Percentiles rank a stretch among this genome's conserved stretches.
Evolutionary conservation across 1,140 invertebrate species (phyloP).

Genomic region (Anastatus disparis): DNA sequence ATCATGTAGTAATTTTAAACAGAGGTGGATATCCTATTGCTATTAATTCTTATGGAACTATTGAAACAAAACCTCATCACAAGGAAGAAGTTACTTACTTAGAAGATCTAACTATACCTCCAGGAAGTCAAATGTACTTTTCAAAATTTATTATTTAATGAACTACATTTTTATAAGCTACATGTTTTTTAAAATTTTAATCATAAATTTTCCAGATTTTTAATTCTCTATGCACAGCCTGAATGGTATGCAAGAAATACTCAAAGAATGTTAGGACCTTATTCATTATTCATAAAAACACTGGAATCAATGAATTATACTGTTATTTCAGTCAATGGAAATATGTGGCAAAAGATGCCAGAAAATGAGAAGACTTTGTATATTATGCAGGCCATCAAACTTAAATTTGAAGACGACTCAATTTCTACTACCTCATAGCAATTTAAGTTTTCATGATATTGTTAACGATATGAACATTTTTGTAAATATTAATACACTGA

Average conservation of each 20-base stretch:
- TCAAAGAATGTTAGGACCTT: conserved; percentile 51
- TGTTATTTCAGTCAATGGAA: conserved; percentile 58
- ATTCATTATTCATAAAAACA: conserved; percentile 55
- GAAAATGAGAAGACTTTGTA: conserved; percentile 67
- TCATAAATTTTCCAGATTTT: conserved; percentile 65
- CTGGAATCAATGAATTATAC: conserved; percentile 56
- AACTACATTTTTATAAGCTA: conserved; percentile 11
- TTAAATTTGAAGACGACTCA: conserved; percentile 46
- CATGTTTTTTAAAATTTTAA: conserved; percentile 23
- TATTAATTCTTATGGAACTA: conserved; percentile 49
- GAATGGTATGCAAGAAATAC: conserved; percentile 61
- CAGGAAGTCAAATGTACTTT: conserved; percentile 63
- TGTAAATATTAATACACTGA: conserved; percentile 1
- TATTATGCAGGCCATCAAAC: conserved; percentile 63
- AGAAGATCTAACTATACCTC: conserved; percentile 59
- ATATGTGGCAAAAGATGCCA: conserved; percentile 58
- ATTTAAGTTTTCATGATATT: background rate
- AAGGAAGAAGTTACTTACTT: conserved; percentile 47
- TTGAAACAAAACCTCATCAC: conserved; percentile 18
- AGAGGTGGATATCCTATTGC: conserved; percentile 66
- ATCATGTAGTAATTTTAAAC: conserved; percentile 63
- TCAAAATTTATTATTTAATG: conserved; percentile 3
- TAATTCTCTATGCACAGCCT: conserved; percentile 55
- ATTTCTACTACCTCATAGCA: conserved; percentile 26
- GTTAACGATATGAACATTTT: conserved; percentile 1